Percentiles rank a stretch among this genome's conserved stretches.
phyloP scores from a whole-genome alignment of 1,140 invertebrate genomes.

The Delia radicum region DNA sequence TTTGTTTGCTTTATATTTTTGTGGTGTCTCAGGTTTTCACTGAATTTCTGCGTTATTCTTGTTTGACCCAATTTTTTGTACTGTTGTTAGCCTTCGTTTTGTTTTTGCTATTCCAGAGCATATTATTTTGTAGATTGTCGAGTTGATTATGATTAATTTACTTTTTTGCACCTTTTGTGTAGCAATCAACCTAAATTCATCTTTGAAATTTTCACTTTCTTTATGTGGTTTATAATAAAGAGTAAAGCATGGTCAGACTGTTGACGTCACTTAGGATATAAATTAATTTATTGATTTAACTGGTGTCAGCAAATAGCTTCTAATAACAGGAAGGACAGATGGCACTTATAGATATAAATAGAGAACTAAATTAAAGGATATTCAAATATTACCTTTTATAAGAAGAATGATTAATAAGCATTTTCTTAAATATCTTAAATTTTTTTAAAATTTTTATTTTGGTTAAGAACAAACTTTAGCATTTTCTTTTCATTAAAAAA shows the following conservation, averaged over 20 bases:
- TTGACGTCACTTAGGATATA: not conserved
- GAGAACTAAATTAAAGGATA: too few species aligned
- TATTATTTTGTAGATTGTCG: not conserved
- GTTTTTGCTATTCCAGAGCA: not conserved
- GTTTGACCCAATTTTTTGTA: not conserved
- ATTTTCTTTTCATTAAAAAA: not conserved
- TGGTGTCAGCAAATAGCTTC: too few species aligned
- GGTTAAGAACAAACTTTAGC: not conserved
- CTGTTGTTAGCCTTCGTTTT: not conserved
- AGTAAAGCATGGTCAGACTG: not conserved
- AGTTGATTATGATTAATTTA: conserved; percentile 1
- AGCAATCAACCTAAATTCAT: not conserved
- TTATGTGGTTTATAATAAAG: not conserved
- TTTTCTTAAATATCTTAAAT: too few species aligned
- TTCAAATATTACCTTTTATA: not conserved
- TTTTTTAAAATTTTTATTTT: not conserved
- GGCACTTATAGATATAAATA: too few species aligned
- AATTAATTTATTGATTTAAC: not conserved
- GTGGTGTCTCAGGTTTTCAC: too few species aligned
- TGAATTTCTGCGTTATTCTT: too few species aligned
- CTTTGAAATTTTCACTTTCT: not conserved
- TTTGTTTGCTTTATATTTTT: too few species aligned
- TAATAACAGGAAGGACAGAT: too few species aligned
- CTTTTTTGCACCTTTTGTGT: not conserved
- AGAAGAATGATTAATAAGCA: too few species aligned